A percentile compares a stretch with the other conserved stretches of the same genome.
phyloP scores from a whole-genome alignment of 2,888 invertebrate genomes.

The Chironomus tentans region DNA sequence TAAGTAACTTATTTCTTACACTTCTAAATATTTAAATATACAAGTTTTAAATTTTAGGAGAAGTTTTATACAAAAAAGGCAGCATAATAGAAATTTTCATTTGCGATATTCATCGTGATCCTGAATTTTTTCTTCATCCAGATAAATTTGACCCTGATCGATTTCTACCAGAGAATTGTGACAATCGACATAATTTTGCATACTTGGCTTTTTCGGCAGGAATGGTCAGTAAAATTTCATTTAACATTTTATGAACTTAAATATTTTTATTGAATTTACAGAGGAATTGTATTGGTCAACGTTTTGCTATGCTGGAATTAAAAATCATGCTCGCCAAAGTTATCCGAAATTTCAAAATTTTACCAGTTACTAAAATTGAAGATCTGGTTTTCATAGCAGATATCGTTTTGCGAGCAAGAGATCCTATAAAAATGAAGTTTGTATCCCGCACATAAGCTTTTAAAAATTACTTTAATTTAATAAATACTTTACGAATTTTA shows the following conservation, averaged over 20 bases:
- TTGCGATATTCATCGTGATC: constrained; percentile 51
- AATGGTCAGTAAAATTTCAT: neutral
- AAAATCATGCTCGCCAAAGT: constrained; percentile 49
- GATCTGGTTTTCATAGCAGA: constrained; percentile 43
- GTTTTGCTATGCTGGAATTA: constrained; percentile 58
- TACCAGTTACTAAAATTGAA: constrained; percentile 43
- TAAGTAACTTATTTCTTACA: too few relatives aligned
- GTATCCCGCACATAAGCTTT: neutral
- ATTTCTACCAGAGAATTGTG: constrained; percentile 52
- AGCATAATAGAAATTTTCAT: constrained; percentile 37
- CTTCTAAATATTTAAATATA: too few relatives aligned
- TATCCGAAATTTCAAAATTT: constrained; percentile 45
- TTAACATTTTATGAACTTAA: neutral
- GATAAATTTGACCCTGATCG: constrained; percentile 50
- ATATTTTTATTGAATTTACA: neutral
- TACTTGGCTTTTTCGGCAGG: constrained; percentile 62
- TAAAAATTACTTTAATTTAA: too few relatives aligned
- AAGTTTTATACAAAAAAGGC: constrained; percentile 31
- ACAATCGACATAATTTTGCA: constrained; percentile 50
- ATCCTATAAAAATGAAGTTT: constrained; percentile 37
- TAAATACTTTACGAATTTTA: too few relatives aligned
- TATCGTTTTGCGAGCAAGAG: constrained; percentile 43
- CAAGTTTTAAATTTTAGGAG: constrained; percentile 28
- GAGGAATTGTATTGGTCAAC: constrained; percentile 46
- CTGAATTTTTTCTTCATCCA: constrained; percentile 55